phyloP scores from a whole-genome alignment of 2,113 vertebrate genomes.

The Tringa solitaria region DNA sequence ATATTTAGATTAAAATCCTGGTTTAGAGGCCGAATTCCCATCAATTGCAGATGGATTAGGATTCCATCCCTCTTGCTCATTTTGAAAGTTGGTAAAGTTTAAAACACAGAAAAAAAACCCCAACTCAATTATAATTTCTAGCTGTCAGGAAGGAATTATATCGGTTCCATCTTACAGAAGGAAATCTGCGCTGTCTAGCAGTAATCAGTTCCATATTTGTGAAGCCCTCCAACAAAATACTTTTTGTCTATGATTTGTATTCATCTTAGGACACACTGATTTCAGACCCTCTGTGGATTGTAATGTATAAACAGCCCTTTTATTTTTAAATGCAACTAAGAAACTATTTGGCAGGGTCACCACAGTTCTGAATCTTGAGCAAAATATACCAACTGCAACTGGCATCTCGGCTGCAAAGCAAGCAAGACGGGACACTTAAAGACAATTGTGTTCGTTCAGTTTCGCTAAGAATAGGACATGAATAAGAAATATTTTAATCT shows the following conservation, averaged over 20 bases:
- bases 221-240: constrained; percentile 48
- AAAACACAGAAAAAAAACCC: background rate
- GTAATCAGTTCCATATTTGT: constrained; percentile 56
- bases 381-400: constrained; percentile 1
- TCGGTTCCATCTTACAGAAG: constrained; percentile 37
- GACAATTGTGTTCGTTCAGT: background rate
- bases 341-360: constrained; percentile 42
- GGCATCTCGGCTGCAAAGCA: background rate
- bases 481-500: constrained; percentile 20
- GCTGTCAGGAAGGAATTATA: constrained; percentile 49
- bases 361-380: background rate
- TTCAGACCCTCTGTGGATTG: constrained; percentile 54
- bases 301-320: constrained; percentile 38
- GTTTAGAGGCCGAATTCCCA: background rate
- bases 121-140: constrained; percentile 1
- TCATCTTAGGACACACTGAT: constrained; percentile 17
- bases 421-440: background rate
- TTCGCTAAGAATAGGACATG: background rate
- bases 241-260: constrained; percentile 49
- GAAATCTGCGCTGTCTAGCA: constrained; percentile 28
- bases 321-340: constrained; percentile 43
- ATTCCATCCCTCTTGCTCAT: constrained; percentile 23
- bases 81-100: background rate
- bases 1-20: background rate
- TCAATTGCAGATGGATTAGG: background rate